Evolutionary conservation across 2,113 vertebrate species (phyloP), one percentile per base, ranked within the genome.

Genomic region (Hassar affinis): DNA sequence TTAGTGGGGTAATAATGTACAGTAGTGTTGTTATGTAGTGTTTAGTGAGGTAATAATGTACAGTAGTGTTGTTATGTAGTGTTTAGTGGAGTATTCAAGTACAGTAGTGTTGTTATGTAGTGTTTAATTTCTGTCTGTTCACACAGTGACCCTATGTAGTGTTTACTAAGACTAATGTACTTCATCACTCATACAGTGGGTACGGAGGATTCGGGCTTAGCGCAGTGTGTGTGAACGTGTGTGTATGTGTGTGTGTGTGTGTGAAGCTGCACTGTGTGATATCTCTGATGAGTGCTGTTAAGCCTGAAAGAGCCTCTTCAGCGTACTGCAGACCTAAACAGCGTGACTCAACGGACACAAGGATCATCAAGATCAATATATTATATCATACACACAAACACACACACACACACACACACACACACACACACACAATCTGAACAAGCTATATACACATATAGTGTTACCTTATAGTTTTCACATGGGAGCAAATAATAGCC

Each of bases 281-380:
- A 20, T 47, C 45, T 33, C 18, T 79, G 82, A 84, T 64, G 69
- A 17, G 49, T 20, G 45, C 54, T 27, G 51, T 76, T 76, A 12
- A 54, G 74, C 51, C 49, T 75, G 27, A 52, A 75, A 83, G 57
- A 78, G 85, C 47, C 59, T 84, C 85, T 74, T 75, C 69, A 68
- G 81, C 8, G 5, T 47, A 51, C 71, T 75, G 74, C 74, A 54
- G 74, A 76, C 74, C 74, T 56, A 76, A 76, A 76, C 74, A 54
- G 51, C 10, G 10, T 76, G 74, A 76, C 51, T 76, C 74, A 56
- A 33, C 20, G 20, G 74, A 54, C 74, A 52, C 30, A 6, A 76
- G 18, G 20, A 76, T 35, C 47, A 75, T 75, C 74, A 76, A 35
- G 74, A 56, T 54, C 74, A 75, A 52, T 75, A 49, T 10, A 76